Conservation (phyloP, 2,888 invertebrate genomes). For the Apamea epomidion region DNA sequence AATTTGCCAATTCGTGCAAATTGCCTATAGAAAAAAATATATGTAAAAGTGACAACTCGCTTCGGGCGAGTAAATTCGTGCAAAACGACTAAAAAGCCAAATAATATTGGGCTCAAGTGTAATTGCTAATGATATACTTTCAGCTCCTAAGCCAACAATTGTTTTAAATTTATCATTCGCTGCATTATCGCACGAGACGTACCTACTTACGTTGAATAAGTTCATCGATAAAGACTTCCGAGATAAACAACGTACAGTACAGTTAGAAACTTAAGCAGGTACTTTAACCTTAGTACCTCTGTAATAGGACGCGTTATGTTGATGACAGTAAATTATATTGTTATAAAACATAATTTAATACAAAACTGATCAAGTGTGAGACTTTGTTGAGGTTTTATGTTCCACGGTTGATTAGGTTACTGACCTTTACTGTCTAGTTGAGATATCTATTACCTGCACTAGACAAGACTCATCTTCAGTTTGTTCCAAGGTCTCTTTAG, state of each 20-base stretch:
- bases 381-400: slow-evolving; percentile 31
- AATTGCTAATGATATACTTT: neutral
- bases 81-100: neutral
- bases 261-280: slow-evolving; percentile 51
- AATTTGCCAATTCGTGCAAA: neutral
- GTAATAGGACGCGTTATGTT: slow-evolving; percentile 51
- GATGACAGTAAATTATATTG: slow-evolving; percentile 52
- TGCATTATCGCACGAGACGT: slow-evolving; percentile 18
- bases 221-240: slow-evolving; percentile 46
- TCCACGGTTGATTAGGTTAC: slow-evolving; percentile 22
- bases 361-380: slow-evolving; percentile 38
- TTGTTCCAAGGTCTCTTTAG: neutral
- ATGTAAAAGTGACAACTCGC: neutral
- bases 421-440: slow-evolving; percentile 1
- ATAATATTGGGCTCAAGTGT: neutral
- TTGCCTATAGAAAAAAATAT: neutral
- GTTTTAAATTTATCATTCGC: slow-evolving; percentile 29
- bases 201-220: slow-evolving; percentile 51
- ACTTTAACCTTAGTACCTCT: slow-evolving; percentile 51
- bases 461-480: neutral
- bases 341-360: slow-evolving; percentile 56
- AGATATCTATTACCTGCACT: neutral
- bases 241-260: slow-evolving; percentile 54
- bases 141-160: slow-evolving; percentile 8
- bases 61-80: neutral